Conservation (phyloP, 2,797 vertebrate species). For the Phalanger gymnotis region DNA sequence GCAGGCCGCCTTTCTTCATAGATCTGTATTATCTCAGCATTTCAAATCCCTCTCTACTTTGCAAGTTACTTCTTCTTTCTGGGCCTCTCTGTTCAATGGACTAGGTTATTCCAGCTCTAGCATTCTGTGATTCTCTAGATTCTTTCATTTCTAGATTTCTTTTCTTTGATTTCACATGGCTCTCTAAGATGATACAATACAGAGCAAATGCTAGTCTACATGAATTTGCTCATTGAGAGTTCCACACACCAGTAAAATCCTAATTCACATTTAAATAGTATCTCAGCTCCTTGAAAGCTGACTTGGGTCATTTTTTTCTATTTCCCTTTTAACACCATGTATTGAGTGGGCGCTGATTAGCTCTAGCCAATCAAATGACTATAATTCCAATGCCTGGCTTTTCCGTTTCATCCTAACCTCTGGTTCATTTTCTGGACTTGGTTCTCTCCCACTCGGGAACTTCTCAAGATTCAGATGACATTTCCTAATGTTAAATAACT, state of each 20-base stretch:
- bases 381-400: neutral
- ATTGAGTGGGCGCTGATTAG: neutral
- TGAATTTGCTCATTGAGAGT: neutral
- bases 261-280: neutral
- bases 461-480: conserved; percentile 54
- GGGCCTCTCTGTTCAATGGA: neutral
- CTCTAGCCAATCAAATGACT: neutral
- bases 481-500: conserved; percentile 48
- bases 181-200: neutral
- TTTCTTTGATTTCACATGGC: neutral
- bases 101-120: neutral
- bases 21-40: neutral
- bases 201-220: neutral
- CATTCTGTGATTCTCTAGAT: neutral
- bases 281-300: neutral
- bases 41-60: neutral
- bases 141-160: neutral
- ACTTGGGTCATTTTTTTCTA: neutral
- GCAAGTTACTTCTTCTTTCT: neutral
- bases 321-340: neutral
- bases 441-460: neutral
- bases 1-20: neutral
- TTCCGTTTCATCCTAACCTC: neutral
- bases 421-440: neutral
- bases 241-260: neutral